Conservation (phyloP, 2,888 invertebrate genomes). For the Dioctria linearis region DNA sequence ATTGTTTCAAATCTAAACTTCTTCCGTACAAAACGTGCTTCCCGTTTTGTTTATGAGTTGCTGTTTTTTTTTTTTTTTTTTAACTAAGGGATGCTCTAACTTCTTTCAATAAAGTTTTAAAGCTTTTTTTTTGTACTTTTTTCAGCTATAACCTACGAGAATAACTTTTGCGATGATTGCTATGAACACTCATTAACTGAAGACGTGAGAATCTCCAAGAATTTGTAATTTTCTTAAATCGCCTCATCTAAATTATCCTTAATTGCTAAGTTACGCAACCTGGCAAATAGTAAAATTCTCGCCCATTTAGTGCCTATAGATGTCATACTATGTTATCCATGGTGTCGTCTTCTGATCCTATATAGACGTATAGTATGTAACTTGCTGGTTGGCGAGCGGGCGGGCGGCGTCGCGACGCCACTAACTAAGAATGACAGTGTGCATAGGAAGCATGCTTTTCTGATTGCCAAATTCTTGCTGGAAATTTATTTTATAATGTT, state of each 20-base stretch:
- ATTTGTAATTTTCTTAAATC: slow-evolving; percentile 57
- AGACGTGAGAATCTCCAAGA: slow-evolving; percentile 57
- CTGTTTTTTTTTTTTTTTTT: no score
- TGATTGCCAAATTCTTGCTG: slow-evolving; percentile 46
- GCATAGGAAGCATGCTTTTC: not conserved
- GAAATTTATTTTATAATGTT: slow-evolving; percentile 57
- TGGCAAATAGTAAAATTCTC: slow-evolving; percentile 36
- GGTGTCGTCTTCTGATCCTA: not conserved
- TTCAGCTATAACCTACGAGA: not conserved
- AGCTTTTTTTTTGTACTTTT: not conserved
- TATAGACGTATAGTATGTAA: not conserved
- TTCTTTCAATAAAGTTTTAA: no score
- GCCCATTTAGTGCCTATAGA: slow-evolving; percentile 4
- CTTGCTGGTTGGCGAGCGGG: not conserved
- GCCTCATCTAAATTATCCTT: slow-evolving; percentile 46
- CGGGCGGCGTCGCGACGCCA: not conserved
- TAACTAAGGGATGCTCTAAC: no score
- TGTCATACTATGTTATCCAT: not conserved
- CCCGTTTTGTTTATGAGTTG: no score
- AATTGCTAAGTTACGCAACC: slow-evolving; percentile 24
- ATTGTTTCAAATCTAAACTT: no score
- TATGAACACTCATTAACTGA: slow-evolving; percentile 54
- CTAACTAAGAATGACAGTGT: not conserved
- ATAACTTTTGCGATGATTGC: slow-evolving; percentile 56
- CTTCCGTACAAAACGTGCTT: no score